Base-by-base conservation (phyloP, 35 echinoderm and acorn worm species). In the Strongylocentrotus purpuratus region DNA sequence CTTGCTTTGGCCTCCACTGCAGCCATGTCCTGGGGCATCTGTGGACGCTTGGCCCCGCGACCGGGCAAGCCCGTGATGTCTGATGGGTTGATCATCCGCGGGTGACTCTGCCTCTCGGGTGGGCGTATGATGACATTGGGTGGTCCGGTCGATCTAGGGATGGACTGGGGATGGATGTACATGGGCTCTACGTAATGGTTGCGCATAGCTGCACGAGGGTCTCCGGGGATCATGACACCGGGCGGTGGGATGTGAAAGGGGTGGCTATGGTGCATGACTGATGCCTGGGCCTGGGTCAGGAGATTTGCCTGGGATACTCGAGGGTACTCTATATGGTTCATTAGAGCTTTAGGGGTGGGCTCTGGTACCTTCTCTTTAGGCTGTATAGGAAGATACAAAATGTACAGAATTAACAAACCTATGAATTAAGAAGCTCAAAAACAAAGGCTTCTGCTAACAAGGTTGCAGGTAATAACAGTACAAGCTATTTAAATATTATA, bases 21-120 rank as follows among this genome's bases (percentile, higher is more conserved):
- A 22, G 91, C 91, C 91, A 93, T 47, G 48, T 93, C 91, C 91
- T 93, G 91, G 91, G 91, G 91, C 91, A 58, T 46, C 91, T 93
- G 91, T 46, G 94, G 86, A 22, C 94, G 86, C 46, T 95, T 95
- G 46, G 45, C 85, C n/a, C 94, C 94, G 31, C 91, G 45, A 14
- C 91, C 91, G 4, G 91, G 91, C 5, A 93, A 15, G 31, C 91
- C 91, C 14, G 87, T 41, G 46, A 93, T 93, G 17, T 93, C 91
- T 4, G 91, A 52, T 0, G 65, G 25, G 65, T 78, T 78, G 33
- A 89, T 89, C 32, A 89, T 33, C 15, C 14, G 10, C 4, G 48
- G 45, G 31, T 48, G 91, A 0, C 2, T 31, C 17, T 47, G 91
- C 18, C 32, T 31, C 45, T 93, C 91, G 9, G 91, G 91, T 11